Evolutionary conservation across 1,140 invertebrate species (phyloP).

Genomic region (Ips nitidus): DNA sequence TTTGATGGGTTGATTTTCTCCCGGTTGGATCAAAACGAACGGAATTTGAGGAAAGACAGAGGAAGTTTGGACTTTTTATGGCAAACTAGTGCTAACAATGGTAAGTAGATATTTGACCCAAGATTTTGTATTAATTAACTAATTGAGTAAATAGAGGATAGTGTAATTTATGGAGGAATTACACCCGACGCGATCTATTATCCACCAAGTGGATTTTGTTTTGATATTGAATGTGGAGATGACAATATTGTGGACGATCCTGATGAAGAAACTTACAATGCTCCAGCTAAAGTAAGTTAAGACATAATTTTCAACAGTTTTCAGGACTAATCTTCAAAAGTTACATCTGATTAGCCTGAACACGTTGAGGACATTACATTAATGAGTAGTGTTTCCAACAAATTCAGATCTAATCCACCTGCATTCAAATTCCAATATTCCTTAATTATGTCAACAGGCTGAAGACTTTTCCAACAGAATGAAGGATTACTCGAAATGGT

Average conservation of each 20-base stretch:
- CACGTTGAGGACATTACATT: no score
- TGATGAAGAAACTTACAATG: constrained; percentile 56
- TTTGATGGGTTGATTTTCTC: constrained; percentile 76
- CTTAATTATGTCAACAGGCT: background rate
- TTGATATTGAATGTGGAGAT: constrained; percentile 69
- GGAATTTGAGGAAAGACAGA: constrained; percentile 59
- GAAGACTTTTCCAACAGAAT: constrained; percentile 17
- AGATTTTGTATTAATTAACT: background rate
- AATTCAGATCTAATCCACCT: background rate
- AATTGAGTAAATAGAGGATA: constrained; percentile 21
- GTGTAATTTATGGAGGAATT: constrained; percentile 31
- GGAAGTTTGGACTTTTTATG: constrained; percentile 77
- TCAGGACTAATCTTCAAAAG: background rate
- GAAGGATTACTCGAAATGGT: constrained; percentile 32
- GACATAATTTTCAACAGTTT: background rate
- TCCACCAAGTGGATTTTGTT: constrained; percentile 72
- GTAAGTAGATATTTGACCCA: constrained; percentile 39
- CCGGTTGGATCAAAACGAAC: constrained; percentile 75
- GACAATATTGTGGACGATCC: constrained; percentile 62
- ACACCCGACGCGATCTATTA: constrained; percentile 56
- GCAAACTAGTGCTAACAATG: constrained; percentile 64
- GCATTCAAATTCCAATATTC: background rate
- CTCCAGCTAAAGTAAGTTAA: constrained; percentile 50
- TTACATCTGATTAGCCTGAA: no score
- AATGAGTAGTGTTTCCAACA: background rate